phyloP scores from a whole-genome alignment of 1,140 invertebrate species.

The Holotrichia oblita region DNA sequence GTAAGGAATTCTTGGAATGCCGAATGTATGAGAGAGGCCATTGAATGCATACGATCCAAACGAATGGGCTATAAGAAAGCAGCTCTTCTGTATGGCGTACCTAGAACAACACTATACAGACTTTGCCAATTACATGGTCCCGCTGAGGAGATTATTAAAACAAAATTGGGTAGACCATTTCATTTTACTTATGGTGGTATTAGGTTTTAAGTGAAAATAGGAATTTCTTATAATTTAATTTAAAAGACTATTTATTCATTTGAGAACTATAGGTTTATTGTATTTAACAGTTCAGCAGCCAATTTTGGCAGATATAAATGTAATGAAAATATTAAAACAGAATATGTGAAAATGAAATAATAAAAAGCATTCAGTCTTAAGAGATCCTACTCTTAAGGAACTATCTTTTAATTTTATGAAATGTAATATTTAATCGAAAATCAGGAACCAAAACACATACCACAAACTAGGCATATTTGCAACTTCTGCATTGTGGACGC shows the following conservation, averaged over 20 bases:
- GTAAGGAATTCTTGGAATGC: conserved; percentile 25
- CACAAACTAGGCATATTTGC: no score
- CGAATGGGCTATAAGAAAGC: conserved; percentile 37
- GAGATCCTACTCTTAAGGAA: no score
- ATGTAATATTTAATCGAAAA: no score
- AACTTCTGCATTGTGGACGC: no score
- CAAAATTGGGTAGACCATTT: conserved; percentile 9
- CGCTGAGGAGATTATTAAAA: not conserved
- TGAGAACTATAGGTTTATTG: no score
- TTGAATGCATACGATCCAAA: conserved; percentile 19
- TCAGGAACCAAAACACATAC: no score
- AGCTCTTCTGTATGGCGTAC: conserved; percentile 26
- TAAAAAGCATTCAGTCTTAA: no score
- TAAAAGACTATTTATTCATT: not conserved
- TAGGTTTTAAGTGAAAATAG: not conserved
- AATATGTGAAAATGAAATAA: no score
- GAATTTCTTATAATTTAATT: not conserved
- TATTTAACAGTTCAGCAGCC: no score
- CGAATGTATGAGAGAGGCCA: conserved; percentile 31
- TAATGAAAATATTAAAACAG: no score
- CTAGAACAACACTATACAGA: conserved; percentile 17
- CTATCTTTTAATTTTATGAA: no score
- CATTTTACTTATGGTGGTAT: conserved; percentile 5
- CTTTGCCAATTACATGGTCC: not conserved
- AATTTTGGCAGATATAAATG: no score